A percentile compares a stretch with the other conserved stretches of the same genome.
phyloP scores from a whole-genome alignment of 2,113 vertebrate species.

The Leptodactylus fuscus region DNA sequence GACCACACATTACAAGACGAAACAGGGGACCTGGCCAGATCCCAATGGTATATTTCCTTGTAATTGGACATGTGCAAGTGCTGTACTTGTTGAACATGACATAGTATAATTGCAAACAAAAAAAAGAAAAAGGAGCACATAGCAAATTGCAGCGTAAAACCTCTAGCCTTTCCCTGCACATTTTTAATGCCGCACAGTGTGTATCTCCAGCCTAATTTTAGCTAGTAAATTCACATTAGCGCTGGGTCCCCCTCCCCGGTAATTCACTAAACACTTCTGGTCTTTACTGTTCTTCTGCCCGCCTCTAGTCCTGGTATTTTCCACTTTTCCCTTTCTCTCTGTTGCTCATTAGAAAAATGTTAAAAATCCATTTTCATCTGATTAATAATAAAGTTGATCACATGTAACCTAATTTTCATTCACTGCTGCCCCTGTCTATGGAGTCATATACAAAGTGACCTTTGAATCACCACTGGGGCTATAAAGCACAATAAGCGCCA shows the following conservation, averaged over 20 bases:
- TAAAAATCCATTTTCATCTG: conserved; percentile 99
- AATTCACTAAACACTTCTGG: conserved; percentile 63
- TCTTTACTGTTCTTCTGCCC: conserved; percentile 65
- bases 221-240: conserved; percentile 70
- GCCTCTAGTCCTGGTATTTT: conserved; percentile 80
- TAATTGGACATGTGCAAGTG: conserved; percentile 54
- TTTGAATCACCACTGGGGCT: conserved; percentile 93
- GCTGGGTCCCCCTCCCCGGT: conserved; percentile 57
- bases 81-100: conserved; percentile 57
- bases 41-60: conserved; percentile 29
- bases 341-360: conserved; percentile 97
- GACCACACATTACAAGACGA: background rate
- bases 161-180: conserved; percentile 72
- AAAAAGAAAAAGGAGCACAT: conserved; percentile 47
- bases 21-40: background rate
- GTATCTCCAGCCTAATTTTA: conserved; percentile 73
- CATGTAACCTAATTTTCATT: conserved; percentile 99
- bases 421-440: conserved; percentile 93
- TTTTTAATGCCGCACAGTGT: conserved; percentile 70
- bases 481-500: conserved; percentile 96
- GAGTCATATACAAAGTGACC: conserved; percentile 98
- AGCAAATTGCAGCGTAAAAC: conserved; percentile 74
- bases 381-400: conserved; percentile 99
- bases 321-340: conserved; percentile 74
- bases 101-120: conserved; percentile 72